Evolutionary conservation across 2,888 invertebrate species (phyloP), one percentile per base, ranked within the genome.

Genomic region (Nymphalis c-album): DNA sequence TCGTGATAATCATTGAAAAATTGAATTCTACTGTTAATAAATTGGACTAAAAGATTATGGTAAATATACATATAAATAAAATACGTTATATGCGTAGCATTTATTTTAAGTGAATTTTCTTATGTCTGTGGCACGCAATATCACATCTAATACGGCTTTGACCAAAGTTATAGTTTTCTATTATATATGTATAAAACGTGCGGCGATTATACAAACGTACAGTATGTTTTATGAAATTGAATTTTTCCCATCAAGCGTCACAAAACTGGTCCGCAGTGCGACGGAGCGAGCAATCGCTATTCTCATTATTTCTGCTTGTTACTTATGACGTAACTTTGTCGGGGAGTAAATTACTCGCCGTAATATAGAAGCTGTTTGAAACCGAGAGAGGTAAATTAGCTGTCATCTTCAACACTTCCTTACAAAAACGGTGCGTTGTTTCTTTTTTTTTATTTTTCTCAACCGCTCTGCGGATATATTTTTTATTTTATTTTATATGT

Each of bases 221-320:
- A 40, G 13, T 13, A 40, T 40, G 40, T 55, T 31, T 51, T 31
- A 55, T 31, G 26, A 31, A 31, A 55, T 55, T 26, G 31, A 16
- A 31, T 55, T 55, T 55, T 55, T 55, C 16, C 5, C 35, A n/a
- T 7, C 7, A 57, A 57, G 18, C 10, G 57, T 40, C 22, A 48
- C 55, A 61, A 61, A 61, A 66, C 16, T 48, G 46, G 60, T 47
- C 65, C 65, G 60, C 60, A 66, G 65, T 61, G 65, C 60, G 60
- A 61, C 55, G 63, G 55, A 26, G 67, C 63, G 63, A 16, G 46
- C 63, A 63, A 59, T 67, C 59, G 50, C 48, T 20, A 45, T n/a
- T 63, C 31, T 67, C 67, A 63, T 67, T 63, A 63, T 67, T 63
- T 35, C 59, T 35, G 63, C 57, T 63, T 60, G 63, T 67, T 63